phyloP scores from a whole-genome alignment of 2,888 invertebrate genomes.

The Troglohyphantes excavatus region DNA sequence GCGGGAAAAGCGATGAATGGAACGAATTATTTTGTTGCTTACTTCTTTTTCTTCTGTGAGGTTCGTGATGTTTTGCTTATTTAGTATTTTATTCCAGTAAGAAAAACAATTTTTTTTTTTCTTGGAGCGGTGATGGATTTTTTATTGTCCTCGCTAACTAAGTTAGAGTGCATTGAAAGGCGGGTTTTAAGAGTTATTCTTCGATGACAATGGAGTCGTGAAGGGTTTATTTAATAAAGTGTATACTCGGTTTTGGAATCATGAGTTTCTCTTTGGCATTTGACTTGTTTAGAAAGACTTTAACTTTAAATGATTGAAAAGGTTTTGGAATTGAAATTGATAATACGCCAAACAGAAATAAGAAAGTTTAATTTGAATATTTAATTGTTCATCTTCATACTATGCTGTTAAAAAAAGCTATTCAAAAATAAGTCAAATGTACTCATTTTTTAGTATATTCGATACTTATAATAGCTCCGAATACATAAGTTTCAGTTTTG shows the following conservation, averaged over 20 bases:
- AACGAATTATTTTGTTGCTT: constrained; percentile 3
- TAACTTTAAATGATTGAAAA: background rate
- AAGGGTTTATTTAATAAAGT: background rate
- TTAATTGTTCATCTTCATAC: too few relatives aligned
- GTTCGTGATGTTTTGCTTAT: background rate
- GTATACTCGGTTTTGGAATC: background rate
- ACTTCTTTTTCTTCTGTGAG: background rate
- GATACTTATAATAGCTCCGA: too few relatives aligned
- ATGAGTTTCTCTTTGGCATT: background rate
- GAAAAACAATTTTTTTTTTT: too few relatives aligned
- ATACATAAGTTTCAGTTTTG: too few relatives aligned
- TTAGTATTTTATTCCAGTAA: background rate
- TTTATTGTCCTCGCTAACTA: too few relatives aligned
- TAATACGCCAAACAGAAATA: too few relatives aligned
- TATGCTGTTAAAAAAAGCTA: too few relatives aligned
- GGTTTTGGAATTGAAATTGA: too few relatives aligned
- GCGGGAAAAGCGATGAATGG: constrained; percentile 37
- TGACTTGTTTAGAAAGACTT: background rate
- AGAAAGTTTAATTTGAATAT: too few relatives aligned
- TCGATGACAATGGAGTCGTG: background rate
- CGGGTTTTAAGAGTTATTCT: background rate
- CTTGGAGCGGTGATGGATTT: too few relatives aligned
- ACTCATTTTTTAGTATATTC: too few relatives aligned
- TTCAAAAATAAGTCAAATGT: too few relatives aligned
- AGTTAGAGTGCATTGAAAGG: background rate